A percentile compares a stretch with the other conserved stretches of the same genome.
These are phyloP conservation scores for Clupea harengus DNA, from an alignment of 2,113 vertebrate species.

Conservation along the genomic window DNA sequence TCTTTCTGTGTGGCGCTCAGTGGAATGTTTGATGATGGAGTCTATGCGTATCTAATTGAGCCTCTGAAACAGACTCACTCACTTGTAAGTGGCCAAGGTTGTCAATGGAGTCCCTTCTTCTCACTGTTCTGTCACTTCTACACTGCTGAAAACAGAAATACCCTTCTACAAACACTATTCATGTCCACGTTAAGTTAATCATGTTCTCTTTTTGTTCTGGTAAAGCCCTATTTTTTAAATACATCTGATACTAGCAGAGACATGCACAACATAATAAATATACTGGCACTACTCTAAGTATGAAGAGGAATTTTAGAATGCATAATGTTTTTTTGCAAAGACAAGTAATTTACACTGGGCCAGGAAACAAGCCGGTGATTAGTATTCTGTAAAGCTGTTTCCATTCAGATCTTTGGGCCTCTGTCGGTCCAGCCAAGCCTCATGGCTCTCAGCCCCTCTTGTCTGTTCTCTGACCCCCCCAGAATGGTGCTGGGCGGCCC, in stretches of 20 bases:
- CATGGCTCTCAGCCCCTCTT: background rate
- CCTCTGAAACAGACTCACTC: conserved; percentile 80
- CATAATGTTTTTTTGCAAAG: background rate
- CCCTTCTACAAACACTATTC: background rate
- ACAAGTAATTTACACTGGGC: background rate
- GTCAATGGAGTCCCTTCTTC: background rate
- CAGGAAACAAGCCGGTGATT: background rate
- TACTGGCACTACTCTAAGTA: background rate
- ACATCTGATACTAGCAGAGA: background rate
- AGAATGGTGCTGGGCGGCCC: conserved; percentile 69
- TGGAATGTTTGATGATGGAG: conserved; percentile 92
- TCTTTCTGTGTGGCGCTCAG: conserved; percentile 65
- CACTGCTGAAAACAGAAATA: background rate
- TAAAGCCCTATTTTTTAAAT: background rate
- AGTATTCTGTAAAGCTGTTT: background rate
- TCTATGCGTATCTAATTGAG: conserved; percentile 86
- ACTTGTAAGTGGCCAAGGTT: conserved; percentile 76
- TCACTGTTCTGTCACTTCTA: background rate
- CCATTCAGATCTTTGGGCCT: background rate
- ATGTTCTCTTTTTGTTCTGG: background rate
- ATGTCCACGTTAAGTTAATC: background rate
- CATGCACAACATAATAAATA: background rate
- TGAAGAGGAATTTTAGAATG: background rate
- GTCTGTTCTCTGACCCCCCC: conserved; percentile 21
- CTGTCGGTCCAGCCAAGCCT: background rate